Evolutionary conservation across 1,140 invertebrate genomes (phyloP).

Genomic region (Neoseiulus cucumeris): DNA sequence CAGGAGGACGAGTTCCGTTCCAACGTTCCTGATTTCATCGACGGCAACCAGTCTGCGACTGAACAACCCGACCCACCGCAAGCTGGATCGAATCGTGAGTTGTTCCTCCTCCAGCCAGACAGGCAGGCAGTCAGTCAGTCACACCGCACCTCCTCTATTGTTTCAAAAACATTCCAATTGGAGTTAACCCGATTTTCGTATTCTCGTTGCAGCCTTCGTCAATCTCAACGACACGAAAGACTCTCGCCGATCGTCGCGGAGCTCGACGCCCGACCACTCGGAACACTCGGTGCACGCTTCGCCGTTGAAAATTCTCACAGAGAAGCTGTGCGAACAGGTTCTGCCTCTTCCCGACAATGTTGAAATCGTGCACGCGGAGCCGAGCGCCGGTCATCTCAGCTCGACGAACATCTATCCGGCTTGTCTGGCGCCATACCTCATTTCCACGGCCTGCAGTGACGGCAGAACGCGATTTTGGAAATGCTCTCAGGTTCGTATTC

Average conservation of each 20-base stretch:
- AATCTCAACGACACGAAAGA: neutral
- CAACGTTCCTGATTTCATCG: conserved; percentile 37
- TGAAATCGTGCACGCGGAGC: conserved; percentile 69
- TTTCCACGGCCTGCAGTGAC: conserved; percentile 80
- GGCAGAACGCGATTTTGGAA: conserved; percentile 27
- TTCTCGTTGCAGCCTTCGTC: conserved; percentile 19
- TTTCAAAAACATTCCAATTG: neutral
- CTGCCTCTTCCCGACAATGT: conserved; percentile 68
- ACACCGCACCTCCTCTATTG: conserved; percentile 26
- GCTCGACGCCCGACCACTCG: conserved; percentile 11
- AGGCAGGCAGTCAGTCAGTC: conserved; percentile 15
- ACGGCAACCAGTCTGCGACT: conserved; percentile 31
- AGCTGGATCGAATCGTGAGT: conserved; percentile 13
- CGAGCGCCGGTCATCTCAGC: conserved; percentile 84
- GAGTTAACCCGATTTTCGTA: conserved; percentile 29
- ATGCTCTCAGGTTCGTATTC: neutral
- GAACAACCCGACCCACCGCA: conserved; percentile 21
- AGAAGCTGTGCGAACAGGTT: conserved; percentile 52
- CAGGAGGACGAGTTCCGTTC: neutral
- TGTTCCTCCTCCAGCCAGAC: conserved; percentile 17
- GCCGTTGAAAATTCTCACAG: conserved; percentile 7
- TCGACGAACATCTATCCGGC: conserved; percentile 97
- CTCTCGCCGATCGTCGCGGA: conserved; percentile 14
- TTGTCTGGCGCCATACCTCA: conserved; percentile 84
- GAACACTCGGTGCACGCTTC: conserved; percentile 13